phyloP scores from a whole-genome alignment of 1,140 invertebrate species.

The Branchinecta lindahli region DNA sequence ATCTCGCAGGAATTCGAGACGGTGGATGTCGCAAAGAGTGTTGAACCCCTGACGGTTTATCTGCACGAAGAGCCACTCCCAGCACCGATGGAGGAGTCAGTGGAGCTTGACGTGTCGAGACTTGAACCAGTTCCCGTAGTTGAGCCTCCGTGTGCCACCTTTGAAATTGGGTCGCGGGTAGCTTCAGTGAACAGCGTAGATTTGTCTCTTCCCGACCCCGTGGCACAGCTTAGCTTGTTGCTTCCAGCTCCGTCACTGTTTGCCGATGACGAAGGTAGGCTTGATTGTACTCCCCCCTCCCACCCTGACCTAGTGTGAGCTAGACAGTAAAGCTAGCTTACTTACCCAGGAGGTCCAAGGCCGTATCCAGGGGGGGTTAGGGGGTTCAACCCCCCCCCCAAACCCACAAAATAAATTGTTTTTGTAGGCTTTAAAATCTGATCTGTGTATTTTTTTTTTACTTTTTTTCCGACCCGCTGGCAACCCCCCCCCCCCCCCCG shows the following conservation, averaged over 20 bases:
- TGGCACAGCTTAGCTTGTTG: not conserved
- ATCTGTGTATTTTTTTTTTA: too few relatives aligned
- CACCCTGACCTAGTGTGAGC: not conserved
- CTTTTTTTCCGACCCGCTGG: too few relatives aligned
- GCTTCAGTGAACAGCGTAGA: not conserved
- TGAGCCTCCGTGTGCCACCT: not conserved
- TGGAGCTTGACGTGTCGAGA: not conserved
- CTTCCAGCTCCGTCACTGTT: not conserved
- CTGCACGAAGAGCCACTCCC: too few relatives aligned
- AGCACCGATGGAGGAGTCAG: not conserved
- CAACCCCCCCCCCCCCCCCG: too few relatives aligned
- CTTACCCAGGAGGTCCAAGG: too few relatives aligned
- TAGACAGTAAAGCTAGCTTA: too few relatives aligned
- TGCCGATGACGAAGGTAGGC: constrained; percentile 1
- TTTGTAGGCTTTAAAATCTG: too few relatives aligned
- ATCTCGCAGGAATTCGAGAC: not conserved
- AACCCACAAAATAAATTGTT: too few relatives aligned
- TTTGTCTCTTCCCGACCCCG: not conserved
- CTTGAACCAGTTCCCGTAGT: not conserved
- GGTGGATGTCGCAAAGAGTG: not conserved
- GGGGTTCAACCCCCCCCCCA: too few relatives aligned
- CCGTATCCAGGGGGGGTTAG: too few relatives aligned
- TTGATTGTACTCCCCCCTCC: not conserved
- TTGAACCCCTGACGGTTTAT: too few relatives aligned
- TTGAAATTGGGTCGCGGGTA: not conserved